A percentile compares a stretch with the other conserved stretches of the same genome.
Evolutionary conservation across 1,140 invertebrate species (phyloP).

Genomic region (Papilio glaucus): DNA sequence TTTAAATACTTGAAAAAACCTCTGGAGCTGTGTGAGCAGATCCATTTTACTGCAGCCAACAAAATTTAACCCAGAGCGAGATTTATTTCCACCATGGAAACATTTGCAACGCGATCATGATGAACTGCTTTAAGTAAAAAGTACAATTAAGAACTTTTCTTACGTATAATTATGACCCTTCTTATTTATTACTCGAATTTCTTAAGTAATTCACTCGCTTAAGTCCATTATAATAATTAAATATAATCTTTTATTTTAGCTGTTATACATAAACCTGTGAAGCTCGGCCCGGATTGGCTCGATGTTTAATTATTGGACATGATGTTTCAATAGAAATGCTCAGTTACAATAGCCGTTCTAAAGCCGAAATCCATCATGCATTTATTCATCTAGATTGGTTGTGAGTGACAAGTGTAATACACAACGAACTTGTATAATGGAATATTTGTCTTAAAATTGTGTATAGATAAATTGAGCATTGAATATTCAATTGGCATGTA

Average conservation of each 20-base stretch:
- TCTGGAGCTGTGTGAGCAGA: background rate
- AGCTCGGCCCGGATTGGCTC: no score
- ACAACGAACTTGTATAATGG: no score
- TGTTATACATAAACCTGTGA: no score
- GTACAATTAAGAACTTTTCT: conserved; percentile 10
- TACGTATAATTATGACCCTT: background rate
- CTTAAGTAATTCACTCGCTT: background rate
- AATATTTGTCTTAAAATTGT: no score
- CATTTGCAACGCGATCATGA: background rate
- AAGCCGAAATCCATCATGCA: no score
- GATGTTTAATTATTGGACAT: no score
- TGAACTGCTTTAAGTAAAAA: background rate
- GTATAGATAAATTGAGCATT: no score
- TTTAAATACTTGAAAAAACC: background rate
- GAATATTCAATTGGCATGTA: no score
- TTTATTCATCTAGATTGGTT: no score
- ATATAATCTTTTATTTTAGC: background rate
- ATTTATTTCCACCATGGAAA: background rate
- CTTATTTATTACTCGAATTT: conserved; percentile 8
- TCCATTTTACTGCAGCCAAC: background rate
- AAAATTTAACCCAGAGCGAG: background rate
- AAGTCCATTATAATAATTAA: background rate
- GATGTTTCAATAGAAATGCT: no score
- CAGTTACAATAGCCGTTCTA: no score
- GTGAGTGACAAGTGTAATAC: no score